Evolutionary conservation across 2,113 vertebrate genomes (phyloP).

Genomic region (Bufo gargarizans): DNA sequence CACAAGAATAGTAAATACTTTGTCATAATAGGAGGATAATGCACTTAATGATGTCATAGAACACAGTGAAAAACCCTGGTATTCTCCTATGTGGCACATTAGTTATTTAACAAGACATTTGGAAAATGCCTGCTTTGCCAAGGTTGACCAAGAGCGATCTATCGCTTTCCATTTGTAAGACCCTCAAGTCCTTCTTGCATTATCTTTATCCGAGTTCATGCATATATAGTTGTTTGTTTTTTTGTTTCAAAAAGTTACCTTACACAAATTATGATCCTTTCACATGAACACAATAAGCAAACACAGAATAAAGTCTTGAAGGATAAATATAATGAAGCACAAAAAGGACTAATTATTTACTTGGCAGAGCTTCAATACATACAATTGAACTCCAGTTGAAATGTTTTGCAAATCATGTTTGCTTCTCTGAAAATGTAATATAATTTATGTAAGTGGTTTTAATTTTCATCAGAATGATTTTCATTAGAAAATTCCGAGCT

Average conservation of each 20-base stretch:
- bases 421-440: background rate
- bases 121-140: background rate
- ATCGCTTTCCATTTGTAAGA: background rate
- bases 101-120: background rate
- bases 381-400: background rate
- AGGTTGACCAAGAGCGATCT: background rate
- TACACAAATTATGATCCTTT: background rate
- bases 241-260: background rate
- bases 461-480: background rate
- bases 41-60: too few relatives aligned
- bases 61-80: too few relatives aligned
- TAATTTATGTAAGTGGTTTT: conserved; percentile 24
- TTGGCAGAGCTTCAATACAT: conserved; percentile 20
- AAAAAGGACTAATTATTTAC: conserved; percentile 11
- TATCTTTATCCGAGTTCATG: background rate
- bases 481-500: background rate
- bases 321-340: conserved; percentile 6
- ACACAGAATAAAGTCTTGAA: background rate
- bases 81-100: too few relatives aligned
- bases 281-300: background rate
- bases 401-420: conserved; percentile 16
- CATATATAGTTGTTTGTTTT: background rate
- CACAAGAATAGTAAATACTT: too few relatives aligned
- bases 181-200: background rate
- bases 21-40: too few relatives aligned